Base-by-base conservation (phyloP, 1,140 invertebrate genomes). In the Saccostrea echinata region DNA sequence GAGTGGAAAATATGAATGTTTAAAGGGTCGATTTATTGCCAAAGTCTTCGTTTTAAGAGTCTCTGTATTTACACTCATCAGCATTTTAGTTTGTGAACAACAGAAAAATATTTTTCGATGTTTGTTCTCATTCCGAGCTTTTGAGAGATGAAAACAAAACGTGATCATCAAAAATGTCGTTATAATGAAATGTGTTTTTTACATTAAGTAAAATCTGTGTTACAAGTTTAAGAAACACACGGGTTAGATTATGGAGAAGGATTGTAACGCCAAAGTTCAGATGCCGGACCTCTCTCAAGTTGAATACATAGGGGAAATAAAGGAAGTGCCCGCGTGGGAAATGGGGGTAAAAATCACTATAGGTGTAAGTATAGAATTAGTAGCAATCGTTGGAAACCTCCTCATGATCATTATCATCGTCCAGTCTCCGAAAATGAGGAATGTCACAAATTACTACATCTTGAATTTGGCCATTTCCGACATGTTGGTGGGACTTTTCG, bases 401-500 rank as follows among this genome's bases (percentile, higher is more conserved):
- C 86, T 93, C 9, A 89, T 94, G 27, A 92, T 94, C 43, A 61
- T 89, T 53, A 92, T 93, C 30, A 93, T 94, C 11, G 80, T 88
- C 24, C 85, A 89, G 30, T 92, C 90, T 12, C 92, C 91, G 86
- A 91, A 91, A 51, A 96, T 96, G 95, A 94, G 96, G 88, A 96
- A 95, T 8, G 95, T 95, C 11, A 96, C 96, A 30, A 99, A 99
- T 94, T 99, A 97, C 92, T 99, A 99, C 94, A 96, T 99, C 76
- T 98, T 98, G 93, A 97, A 97, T 93, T 95, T 99, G 91, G 98
- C 98, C 6, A 96, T 99, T 55, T 91, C 92, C 0, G 93, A 94
- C 82, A 87, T 94, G 43, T 61, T 93, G 43, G 94, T 96, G 9
- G 95, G 94, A 0, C 71, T 94, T 3, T 94, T 93, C 64, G 95